Conservation (phyloP, 2,888 invertebrate genomes). For the Phytoseiulus persimilis region DNA sequence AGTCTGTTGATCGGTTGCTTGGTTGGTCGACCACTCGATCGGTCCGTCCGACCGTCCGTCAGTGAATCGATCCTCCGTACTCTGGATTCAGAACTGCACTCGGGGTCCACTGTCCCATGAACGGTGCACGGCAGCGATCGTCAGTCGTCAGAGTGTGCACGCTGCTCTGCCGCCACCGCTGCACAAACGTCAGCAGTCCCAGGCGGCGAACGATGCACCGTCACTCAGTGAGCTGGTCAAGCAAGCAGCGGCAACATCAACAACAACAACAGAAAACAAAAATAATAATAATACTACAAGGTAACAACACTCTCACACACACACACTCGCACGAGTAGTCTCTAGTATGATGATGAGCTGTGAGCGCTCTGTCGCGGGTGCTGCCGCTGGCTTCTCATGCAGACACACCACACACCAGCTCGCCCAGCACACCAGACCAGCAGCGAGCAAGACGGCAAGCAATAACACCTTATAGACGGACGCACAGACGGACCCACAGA, state of each 20-base stretch:
- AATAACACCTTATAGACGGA: too few species aligned
- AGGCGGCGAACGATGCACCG: background rate
- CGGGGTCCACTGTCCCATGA: background rate
- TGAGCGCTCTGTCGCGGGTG: background rate
- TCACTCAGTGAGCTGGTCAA: background rate
- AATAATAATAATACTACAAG: background rate
- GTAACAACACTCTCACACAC: background rate
- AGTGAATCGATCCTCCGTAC: background rate
- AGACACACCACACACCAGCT: constrained; percentile 5
- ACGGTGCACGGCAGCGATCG: background rate
- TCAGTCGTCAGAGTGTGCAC: background rate
- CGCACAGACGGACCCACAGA: too few species aligned
- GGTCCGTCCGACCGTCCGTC: background rate
- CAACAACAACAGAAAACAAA: background rate
- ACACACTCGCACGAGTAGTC: constrained; percentile 5
- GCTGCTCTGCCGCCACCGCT: constrained; percentile 5
- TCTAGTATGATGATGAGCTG: background rate
- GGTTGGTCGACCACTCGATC: background rate
- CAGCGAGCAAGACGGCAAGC: background rate
- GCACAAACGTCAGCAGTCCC: background rate
- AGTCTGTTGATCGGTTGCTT: background rate
- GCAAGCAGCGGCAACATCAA: background rate
- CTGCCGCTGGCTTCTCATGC: background rate
- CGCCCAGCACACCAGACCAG: background rate
- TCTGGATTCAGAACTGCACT: background rate